Percentiles rank a stretch among this genome's conserved stretches.
Evolutionary conservation across 2,888 invertebrate species (phyloP).

Genomic region (Lepidochitona cinerea): DNA sequence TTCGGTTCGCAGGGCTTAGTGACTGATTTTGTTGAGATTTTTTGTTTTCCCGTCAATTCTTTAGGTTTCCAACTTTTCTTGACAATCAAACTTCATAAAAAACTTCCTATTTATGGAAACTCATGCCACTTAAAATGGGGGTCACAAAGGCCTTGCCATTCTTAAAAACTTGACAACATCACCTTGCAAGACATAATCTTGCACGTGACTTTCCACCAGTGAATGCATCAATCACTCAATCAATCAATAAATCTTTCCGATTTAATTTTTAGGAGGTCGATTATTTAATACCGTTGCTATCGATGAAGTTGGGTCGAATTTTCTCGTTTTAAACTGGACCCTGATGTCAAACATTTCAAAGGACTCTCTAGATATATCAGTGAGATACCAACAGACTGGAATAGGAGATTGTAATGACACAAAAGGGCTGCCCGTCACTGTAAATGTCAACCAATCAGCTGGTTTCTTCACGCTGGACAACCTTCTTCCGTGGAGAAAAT

Average conservation of each 20-base stretch:
- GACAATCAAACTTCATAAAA: too few relatives aligned
- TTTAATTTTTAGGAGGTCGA: background rate
- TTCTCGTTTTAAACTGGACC: background rate
- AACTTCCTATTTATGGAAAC: too few relatives aligned
- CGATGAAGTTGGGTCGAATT: background rate
- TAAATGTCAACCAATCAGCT: background rate
- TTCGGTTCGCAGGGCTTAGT: too few relatives aligned
- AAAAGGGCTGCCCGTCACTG: background rate
- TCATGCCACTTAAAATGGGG: too few relatives aligned
- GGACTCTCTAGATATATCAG: constrained; percentile 33
- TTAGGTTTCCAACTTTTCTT: too few relatives aligned
- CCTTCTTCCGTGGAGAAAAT: constrained; percentile 5
- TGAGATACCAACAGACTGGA: constrained; percentile 37
- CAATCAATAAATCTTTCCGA: background rate
- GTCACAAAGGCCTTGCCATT: too few relatives aligned
- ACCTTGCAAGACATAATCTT: too few relatives aligned
- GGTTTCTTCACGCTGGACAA: background rate
- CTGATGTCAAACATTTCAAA: constrained; percentile 19
- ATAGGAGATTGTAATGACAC: constrained; percentile 45
- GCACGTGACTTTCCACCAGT: too few relatives aligned
- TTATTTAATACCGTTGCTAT: background rate
- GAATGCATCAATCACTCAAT: background rate
- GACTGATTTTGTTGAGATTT: too few relatives aligned
- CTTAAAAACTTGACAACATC: too few relatives aligned
- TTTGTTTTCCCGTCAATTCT: too few relatives aligned